Evolutionary conservation across 2,888 invertebrate genomes (phyloP).

Genomic region (Trimorus sp.): DNA sequence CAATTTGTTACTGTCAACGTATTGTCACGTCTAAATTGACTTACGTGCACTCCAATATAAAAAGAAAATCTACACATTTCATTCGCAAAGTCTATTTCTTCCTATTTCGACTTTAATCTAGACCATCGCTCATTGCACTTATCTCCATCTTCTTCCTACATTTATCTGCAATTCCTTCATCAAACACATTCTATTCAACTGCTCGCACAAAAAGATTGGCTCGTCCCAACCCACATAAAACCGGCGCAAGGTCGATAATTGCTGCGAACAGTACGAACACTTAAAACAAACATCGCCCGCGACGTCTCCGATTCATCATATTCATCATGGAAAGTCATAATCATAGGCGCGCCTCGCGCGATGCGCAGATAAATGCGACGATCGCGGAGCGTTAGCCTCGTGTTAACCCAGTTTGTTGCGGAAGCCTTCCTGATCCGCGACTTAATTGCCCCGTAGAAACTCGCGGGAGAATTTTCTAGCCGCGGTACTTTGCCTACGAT

Average conservation of each 20-base stretch:
- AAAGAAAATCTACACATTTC: no score
- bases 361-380: conserved; percentile 42
- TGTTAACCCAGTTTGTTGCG: conserved; percentile 72
- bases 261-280: conserved; percentile 13
- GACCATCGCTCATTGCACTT: no score
- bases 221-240: not conserved
- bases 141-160: no score
- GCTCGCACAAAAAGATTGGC: not conserved
- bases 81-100: no score
- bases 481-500: conserved; percentile 61
- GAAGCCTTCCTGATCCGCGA: conserved; percentile 58
- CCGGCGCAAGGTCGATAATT: conserved; percentile 19
- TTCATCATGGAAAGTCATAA: conserved; percentile 48
- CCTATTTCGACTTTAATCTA: no score
- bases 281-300: conserved; percentile 8
- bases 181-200: no score
- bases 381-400: conserved; percentile 64
- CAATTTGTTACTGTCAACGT: no score
- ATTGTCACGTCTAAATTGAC: no score
- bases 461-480: conserved; percentile 67
- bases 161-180: no score
- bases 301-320: conserved; percentile 18
- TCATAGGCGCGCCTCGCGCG: conserved; percentile 18
- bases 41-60: no score
- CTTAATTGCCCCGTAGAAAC: conserved; percentile 69